Base-by-base conservation (phyloP, 2,888 invertebrate species). In the Darwinula stevensoni region DNA sequence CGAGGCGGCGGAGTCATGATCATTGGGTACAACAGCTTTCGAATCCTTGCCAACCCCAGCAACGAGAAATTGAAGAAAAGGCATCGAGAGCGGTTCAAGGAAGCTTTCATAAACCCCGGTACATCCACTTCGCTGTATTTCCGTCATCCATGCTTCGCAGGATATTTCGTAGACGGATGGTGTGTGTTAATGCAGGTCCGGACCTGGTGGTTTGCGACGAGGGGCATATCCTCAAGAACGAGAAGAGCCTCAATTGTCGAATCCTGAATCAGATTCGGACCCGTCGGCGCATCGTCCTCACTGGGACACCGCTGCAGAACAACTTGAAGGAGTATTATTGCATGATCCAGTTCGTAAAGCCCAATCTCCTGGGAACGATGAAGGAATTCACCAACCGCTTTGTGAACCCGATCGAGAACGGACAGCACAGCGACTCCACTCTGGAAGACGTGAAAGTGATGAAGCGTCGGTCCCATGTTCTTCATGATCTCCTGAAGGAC, bases 261-360 rank as follows among this genome's bases (percentile, higher is more conserved):
- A 69, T 76, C 1, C 75, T 94, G 63, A 73, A 68, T 44, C 58
- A 63, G 38, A 67, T 97, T 40, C 63, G 56, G 45, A 78, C 84
- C 2, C 50, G 56, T n/a, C 59, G 91, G n/a, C 63, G 94, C 38
- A 70, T 97, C 34, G 80, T 88, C 6, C 63, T 97, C 28, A 97
- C 94, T 1, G 94, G 94, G 33, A 99, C 97, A 1, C 97, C 97
- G 2, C 57, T 97, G 32, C 97, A 97, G 50, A 97, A 97, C 50
- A 94, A 97, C 55, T 62, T 88, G 16, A 67, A 67, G 49, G 86
- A 88, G 57, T 84, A 74, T 55, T 86, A 84, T 54, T 88, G 86
- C 56, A 97, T 99, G 97, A 82, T 97, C 18, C 74, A 80, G 45
- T 97, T 97, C 51, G 84, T 99, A 33, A 94, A 91, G 51, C 91